Base-by-base conservation (phyloP, 2,797 vertebrate genomes). In the Tadarida brasiliensis region DNA sequence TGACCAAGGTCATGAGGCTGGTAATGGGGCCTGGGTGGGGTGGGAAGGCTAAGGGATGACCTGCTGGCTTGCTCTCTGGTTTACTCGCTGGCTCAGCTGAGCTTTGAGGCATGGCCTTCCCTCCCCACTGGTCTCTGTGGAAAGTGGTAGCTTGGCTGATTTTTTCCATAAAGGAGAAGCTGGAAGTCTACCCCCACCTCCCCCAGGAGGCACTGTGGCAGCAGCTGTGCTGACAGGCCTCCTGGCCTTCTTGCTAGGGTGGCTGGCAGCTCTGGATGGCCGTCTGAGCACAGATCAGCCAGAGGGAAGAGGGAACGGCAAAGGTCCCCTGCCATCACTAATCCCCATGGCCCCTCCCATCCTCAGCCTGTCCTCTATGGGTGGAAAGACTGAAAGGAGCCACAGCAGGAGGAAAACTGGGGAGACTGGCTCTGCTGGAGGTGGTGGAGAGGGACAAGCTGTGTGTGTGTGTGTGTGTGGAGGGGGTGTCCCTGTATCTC, bases 261-360 rank as follows among this genome's bases (percentile, higher is more conserved):
- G 96, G 83, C 93, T 97, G 95, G 97, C 96, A 96, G 96, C 92
- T 96, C 91, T 91, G 89, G 95, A 95, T 93, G 91, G 86, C 95
- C 16, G 39, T 59, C 88, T 90, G 83, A n/a, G 22, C 91, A 65
- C 97, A 87, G 68, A 94, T 89, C 95, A 87, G 96, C 97, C 87
- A 7, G 49, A 95, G 94, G 94, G 95, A 95, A 94, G 84, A 91
- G 54, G 35, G 86, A 89, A 39, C 76, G 0, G 14, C 47, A 51
- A 11, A 95, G 96, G 91, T 94, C 90, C 91, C 87, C 65, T 94
- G 77, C 92, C 80, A 20, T 96, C 57, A 4, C 93, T 80, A 84
- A 76, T 95, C 95, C 92, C 93, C 16, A 1, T 0, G 8, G 90
- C 74, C 65, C 88, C 90, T 82, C 95, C 95, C 77, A 51, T 47